Conservation (phyloP, 2,113 vertebrate species). For the Petaurus breviceps region DNA sequence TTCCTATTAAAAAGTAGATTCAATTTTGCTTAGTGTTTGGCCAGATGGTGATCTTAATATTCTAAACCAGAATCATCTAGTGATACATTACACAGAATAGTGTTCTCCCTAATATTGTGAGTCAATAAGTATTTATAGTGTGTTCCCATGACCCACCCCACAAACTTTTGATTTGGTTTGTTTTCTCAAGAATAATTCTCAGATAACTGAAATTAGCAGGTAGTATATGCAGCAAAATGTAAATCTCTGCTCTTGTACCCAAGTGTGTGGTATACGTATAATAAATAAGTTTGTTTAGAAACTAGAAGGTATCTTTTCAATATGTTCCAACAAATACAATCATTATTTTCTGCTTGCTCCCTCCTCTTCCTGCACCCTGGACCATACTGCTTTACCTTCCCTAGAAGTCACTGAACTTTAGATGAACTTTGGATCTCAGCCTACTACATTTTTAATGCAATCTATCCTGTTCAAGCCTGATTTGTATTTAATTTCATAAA, state of each 20-base stretch:
- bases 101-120: neutral
- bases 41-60: neutral
- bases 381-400: conserved; percentile 29
- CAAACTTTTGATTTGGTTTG: neutral
- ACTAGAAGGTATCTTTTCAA: conserved; percentile 60
- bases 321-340: conserved; percentile 68
- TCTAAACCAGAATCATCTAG: conserved; percentile 19
- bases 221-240: conserved; percentile 40
- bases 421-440: conserved; percentile 79
- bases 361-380: neutral
- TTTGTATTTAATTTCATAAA: conserved; percentile 78
- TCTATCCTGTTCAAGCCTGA: conserved; percentile 70
- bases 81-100: neutral
- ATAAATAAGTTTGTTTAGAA: conserved; percentile 54
- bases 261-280: conserved; percentile 46
- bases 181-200: conserved; percentile 53
- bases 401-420: conserved; percentile 79
- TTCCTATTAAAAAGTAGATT: neutral
- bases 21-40: neutral
- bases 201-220: conserved; percentile 71
- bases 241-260: conserved; percentile 25
- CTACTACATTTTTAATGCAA: conserved; percentile 71
- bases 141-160: neutral
- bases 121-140: neutral
- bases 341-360: conserved; percentile 59